Evolutionary conservation across 2,113 vertebrate genomes (phyloP).

Genomic region (Odontophorus gujanensis): DNA sequence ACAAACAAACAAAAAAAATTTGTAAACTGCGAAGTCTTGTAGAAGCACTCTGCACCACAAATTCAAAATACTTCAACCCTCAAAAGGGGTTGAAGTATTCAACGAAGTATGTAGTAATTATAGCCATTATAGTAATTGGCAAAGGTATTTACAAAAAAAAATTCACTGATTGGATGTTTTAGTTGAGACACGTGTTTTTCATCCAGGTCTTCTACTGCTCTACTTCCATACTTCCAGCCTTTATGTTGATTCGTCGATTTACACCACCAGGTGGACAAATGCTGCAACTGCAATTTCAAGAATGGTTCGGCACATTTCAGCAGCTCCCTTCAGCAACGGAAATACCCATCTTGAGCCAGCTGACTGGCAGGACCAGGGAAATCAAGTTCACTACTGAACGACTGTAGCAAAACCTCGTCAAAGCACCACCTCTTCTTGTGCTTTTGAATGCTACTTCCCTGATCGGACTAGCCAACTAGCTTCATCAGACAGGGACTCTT

Average conservation of each 20-base stretch:
- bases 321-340: accelerated
- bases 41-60: not conserved
- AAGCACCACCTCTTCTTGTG: accelerated
- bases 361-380: too few relatives aligned
- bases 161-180: not conserved
- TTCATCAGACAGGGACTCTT: not conserved
- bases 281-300: not conserved
- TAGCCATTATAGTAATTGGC: not conserved
- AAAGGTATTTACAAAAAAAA: not conserved
- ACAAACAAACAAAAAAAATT: not conserved
- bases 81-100: too few relatives aligned
- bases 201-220: not conserved
- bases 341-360: too few relatives aligned
- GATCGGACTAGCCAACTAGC: not conserved
- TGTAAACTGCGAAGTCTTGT: not conserved
- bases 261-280: not conserved
- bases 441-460: not conserved
- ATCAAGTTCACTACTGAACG: not conserved
- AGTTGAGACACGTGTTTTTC: accelerated
- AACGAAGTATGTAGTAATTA: not conserved
- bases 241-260: accelerated
- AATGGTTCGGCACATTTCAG: accelerated
- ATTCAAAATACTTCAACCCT: not conserved
- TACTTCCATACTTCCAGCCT: accelerated
- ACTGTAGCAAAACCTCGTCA: not conserved